A percentile compares a stretch with the other conserved stretches of the same genome.
These are phyloP conservation scores for Drosophila rhopaloa DNA, from an alignment of 1,140 invertebrate genomes.

Conservation along the genomic window DNA sequence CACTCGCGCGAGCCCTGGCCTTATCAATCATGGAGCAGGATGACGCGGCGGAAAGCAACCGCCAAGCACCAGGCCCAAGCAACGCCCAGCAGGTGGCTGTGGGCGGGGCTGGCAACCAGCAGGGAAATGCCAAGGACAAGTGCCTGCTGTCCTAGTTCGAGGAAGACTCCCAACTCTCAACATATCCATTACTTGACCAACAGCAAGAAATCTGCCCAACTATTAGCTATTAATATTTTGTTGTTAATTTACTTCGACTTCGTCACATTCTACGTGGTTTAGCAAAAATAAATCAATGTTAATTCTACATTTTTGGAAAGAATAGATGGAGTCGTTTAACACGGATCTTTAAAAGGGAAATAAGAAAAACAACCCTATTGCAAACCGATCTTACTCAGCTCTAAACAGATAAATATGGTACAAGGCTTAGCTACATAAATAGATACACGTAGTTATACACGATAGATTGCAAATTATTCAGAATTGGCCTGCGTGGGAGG, in stretches of 20 bases:
- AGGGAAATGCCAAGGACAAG: constrained; percentile 85
- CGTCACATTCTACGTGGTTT: constrained; percentile 75
- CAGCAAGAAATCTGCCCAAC: constrained; percentile 42
- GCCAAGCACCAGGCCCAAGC: constrained; percentile 56
- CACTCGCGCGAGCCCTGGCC: constrained; percentile 92
- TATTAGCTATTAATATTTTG: constrained; percentile 59
- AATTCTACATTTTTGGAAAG: constrained; percentile 60
- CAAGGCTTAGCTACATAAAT: constrained; percentile 50
- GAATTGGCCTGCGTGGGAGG: constrained; percentile 8
- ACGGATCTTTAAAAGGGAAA: constrained; percentile 7
- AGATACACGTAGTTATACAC: constrained; percentile 48
- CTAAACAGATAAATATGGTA: constrained; percentile 44
- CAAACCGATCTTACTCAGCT: constrained; percentile 16
- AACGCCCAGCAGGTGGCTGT: constrained; percentile 64
- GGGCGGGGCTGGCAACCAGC: constrained; percentile 66
- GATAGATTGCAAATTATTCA: constrained; percentile 47
- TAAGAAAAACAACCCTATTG: constrained; percentile 6
- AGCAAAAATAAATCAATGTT: constrained; percentile 71
- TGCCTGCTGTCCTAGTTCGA: constrained; percentile 85
- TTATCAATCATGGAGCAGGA: constrained; percentile 89
- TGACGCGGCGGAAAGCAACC: constrained; percentile 67
- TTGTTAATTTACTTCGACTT: constrained; percentile 76
- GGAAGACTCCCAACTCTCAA: not conserved
- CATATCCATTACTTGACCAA: constrained; percentile 67
- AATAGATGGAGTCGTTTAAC: constrained; percentile 45